Conservation (phyloP, 2,797 vertebrate genomes). For the Rhynchonycteris naso region DNA sequence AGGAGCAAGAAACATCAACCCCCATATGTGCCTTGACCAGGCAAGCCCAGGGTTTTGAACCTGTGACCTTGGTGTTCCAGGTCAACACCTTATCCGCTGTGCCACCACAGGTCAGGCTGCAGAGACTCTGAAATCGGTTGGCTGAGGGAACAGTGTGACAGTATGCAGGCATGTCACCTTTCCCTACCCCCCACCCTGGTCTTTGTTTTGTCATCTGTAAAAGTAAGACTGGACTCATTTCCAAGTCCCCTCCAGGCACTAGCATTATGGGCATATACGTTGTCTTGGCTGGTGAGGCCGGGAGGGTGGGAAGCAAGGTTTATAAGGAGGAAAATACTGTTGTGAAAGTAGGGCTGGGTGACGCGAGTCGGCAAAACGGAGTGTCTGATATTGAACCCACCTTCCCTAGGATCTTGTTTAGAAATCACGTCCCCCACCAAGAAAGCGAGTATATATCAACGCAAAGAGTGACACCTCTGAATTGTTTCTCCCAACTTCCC, state of each 20-base stretch:
- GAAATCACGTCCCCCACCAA: not conserved
- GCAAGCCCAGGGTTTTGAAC: not conserved
- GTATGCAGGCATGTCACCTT: rapidly evolving
- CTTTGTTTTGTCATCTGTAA: not conserved
- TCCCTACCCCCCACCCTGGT: not conserved
- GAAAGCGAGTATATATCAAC: not conserved
- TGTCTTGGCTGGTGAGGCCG: not conserved
- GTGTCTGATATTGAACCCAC: not conserved
- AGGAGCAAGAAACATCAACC: not conserved
- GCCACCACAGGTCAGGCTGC: not conserved
- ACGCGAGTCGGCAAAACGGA: not conserved
- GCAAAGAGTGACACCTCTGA: not conserved
- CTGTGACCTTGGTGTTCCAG: not conserved
- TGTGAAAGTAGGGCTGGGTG: rapidly evolving
- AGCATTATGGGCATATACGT: not conserved
- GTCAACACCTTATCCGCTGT: not conserved
- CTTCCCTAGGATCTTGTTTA: not conserved
- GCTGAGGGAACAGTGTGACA: not conserved
- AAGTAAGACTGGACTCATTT: not conserved
- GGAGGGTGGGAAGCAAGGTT: not conserved
- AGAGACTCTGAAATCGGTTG: not conserved
- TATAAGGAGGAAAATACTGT: not conserved
- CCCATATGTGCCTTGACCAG: not conserved
- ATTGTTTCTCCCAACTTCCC: not conserved
- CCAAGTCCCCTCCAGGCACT: not conserved